These are phyloP conservation scores for Euura saliciscinereae DNA, from an alignment of 1,140 invertebrate genomes.

Conservation along the genomic window DNA sequence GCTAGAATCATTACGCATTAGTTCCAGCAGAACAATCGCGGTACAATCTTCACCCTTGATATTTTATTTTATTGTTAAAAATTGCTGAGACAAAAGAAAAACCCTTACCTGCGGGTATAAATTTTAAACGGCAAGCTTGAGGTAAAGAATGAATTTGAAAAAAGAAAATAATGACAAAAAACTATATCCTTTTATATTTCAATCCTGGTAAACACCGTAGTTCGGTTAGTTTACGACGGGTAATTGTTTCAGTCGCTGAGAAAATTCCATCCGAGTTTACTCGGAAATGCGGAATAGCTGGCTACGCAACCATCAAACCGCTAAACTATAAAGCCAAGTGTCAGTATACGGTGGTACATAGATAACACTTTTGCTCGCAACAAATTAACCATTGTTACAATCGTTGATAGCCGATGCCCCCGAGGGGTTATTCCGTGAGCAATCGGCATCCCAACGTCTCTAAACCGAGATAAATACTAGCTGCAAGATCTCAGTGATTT, in stretches of 20 bases:
- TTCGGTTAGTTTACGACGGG: conserved; percentile 42
- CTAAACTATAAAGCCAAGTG: not conserved
- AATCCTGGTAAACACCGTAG: conserved; percentile 36
- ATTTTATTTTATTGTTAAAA: not conserved
- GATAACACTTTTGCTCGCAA: not conserved
- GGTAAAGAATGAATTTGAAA: not conserved
- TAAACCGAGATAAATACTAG: too few relatives aligned
- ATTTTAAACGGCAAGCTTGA: not conserved
- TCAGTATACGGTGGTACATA: not conserved
- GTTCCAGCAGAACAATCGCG: conserved; percentile 7
- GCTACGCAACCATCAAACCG: conserved; percentile 12
- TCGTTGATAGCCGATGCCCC: not conserved
- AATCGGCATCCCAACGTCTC: too few relatives aligned
- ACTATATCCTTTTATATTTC: conserved; percentile 46
- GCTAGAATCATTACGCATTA: conserved; percentile 8
- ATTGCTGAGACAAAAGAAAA: not conserved
- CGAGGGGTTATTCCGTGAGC: too few relatives aligned
- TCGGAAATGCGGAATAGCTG: conserved; percentile 43
- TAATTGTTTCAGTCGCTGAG: conserved; percentile 49
- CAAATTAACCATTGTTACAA: not conserved
- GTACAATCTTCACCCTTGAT: not conserved
- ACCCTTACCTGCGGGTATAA: too few relatives aligned
- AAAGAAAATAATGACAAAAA: conserved; percentile 14
- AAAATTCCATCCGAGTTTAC: conserved; percentile 41
- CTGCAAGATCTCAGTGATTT: too few relatives aligned